A percentile compares a stretch with the other conserved stretches of the same genome.
Evolutionary conservation across 2,888 invertebrate species (phyloP).

Genomic region (Coremacera marginata): DNA sequence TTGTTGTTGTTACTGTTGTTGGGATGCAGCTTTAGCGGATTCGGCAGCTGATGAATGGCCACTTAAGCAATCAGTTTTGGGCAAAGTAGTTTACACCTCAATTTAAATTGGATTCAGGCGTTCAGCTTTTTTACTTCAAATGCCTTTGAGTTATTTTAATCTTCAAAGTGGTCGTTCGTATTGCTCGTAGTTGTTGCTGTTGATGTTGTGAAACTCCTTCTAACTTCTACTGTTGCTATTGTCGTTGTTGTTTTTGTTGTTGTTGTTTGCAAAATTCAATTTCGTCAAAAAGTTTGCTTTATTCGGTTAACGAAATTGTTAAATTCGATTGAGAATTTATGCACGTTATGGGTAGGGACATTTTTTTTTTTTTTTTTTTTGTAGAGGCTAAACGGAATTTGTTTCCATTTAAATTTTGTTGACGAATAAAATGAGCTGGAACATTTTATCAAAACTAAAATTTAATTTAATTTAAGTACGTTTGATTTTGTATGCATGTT

Average conservation of each 20-base stretch:
- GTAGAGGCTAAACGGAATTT: no score
- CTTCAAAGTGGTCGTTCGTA: not conserved
- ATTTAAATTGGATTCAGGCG: constrained; percentile 21
- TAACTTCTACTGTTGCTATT: not conserved
- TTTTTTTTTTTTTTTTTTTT: no score
- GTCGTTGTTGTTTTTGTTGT: constrained; percentile 1
- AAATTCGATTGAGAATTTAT: no score
- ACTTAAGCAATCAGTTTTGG: constrained; percentile 26
- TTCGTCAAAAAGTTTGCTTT: constrained; percentile 5
- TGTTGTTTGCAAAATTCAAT: not conserved
- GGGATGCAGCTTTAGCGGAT: not conserved
- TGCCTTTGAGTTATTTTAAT: not conserved
- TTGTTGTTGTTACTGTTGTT: not conserved
- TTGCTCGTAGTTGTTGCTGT: not conserved
- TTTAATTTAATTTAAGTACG: no score
- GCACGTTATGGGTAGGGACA: no score
- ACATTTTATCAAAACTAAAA: no score
- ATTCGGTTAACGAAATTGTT: no score
- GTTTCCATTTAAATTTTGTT: no score
- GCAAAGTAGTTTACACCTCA: constrained; percentile 32
- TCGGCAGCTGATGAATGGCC: constrained; percentile 22
- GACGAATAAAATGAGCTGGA: no score
- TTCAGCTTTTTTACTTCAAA: not conserved
- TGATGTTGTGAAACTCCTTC: no score
- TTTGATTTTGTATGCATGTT: no score